A percentile compares a stretch with the other conserved stretches of the same genome.
Evolutionary conservation across 1,140 invertebrate genomes (phyloP).

Genomic region (Trachelipus rathkii): DNA sequence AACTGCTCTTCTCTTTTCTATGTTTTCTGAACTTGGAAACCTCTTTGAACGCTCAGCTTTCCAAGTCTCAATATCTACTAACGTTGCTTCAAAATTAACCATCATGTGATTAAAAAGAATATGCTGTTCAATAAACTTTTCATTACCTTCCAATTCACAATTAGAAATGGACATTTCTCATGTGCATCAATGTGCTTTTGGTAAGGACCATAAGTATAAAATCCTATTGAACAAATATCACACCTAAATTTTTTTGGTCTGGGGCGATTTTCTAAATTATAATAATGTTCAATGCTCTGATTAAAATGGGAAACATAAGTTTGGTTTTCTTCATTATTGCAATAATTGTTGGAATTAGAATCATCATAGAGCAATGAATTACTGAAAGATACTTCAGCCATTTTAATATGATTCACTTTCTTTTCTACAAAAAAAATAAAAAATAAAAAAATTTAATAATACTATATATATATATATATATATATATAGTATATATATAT

Average conservation of each 20-base stretch:
- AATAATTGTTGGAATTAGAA: too few relatives aligned
- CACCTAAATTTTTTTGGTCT: neutral
- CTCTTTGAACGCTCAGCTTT: slow-evolving; percentile 33
- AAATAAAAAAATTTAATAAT: too few relatives aligned
- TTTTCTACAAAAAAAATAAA: too few relatives aligned
- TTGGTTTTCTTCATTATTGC: too few relatives aligned
- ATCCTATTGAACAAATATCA: neutral
- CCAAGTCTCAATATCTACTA: slow-evolving; percentile 36
- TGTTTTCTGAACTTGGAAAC: slow-evolving; percentile 28
- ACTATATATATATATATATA: too few relatives aligned
- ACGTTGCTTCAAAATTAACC: slow-evolving; percentile 31
- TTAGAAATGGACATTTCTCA: slow-evolving; percentile 5
- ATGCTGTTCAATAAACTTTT: slow-evolving; percentile 7
- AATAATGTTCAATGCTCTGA: neutral
- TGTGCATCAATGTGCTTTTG: slow-evolving; percentile 9
- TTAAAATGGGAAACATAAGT: neutral
- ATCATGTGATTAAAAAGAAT: slow-evolving; percentile 14
- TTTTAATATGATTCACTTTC: too few relatives aligned
- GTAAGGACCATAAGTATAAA: neutral
- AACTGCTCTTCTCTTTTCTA: slow-evolving; percentile 31
- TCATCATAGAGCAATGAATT: too few relatives aligned
- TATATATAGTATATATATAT: too few relatives aligned
- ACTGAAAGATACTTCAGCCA: too few relatives aligned
- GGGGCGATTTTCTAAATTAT: neutral
- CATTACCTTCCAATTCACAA: neutral